Percentiles rank a stretch among this genome's conserved stretches.
Conservation (phyloP, 2,113 vertebrate genomes). For the Syngnathus floridae region DNA sequence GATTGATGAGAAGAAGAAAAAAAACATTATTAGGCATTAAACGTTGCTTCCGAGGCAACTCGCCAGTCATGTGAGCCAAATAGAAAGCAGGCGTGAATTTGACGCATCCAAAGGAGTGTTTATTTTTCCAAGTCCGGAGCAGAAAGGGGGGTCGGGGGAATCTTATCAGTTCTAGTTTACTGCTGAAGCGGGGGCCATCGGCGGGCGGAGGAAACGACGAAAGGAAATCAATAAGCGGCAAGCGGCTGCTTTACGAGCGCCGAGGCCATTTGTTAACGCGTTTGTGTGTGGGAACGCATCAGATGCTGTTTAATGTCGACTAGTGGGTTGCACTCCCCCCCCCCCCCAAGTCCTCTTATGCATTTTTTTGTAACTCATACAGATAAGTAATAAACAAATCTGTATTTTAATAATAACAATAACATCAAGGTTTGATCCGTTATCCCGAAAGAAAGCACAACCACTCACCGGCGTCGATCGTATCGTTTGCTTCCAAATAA, state of each 20-base stretch:
- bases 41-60: neutral
- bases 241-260: constrained; percentile 30
- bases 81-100: neutral
- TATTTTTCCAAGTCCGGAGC: constrained; percentile 19
- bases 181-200: neutral
- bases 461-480: neutral
- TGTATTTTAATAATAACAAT: too few species aligned
- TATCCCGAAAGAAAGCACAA: too few species aligned
- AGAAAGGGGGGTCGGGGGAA: constrained; percentile 11
- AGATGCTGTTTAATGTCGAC: neutral
- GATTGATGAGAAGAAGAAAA: neutral
- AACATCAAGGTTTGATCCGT: too few species aligned
- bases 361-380: too few species aligned
- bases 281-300: constrained; percentile 10
- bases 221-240: constrained; percentile 53
- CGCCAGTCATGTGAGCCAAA: constrained; percentile 18
- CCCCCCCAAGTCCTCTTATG: too few species aligned
- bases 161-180: constrained; percentile 36
- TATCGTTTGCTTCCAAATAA: neutral
- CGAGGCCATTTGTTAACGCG: constrained; percentile 8
- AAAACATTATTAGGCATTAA: neutral
- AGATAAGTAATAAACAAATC: neutral
- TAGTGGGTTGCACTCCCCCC: neutral
- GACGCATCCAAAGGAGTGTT: neutral
- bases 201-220: constrained; percentile 25